Conservation (phyloP, 1,140 invertebrate species). For the Drosophila pseudoobscura region DNA sequence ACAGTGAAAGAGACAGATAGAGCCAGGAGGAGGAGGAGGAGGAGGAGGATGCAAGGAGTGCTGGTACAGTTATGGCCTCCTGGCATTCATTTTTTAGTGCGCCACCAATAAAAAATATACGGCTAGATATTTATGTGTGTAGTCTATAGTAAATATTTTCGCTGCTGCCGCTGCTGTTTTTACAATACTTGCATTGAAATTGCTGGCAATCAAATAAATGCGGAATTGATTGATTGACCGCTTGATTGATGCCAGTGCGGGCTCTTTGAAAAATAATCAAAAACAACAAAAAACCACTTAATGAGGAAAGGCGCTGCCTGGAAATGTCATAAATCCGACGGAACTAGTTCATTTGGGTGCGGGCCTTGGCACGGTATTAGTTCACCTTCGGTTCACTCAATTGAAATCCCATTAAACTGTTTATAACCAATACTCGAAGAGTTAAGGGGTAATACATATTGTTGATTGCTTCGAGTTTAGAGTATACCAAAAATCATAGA, state of each 20-base stretch:
- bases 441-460: no score
- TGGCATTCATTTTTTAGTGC: conserved; percentile 36
- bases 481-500: no score
- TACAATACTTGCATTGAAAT: conserved; percentile 39
- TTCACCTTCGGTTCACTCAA: background rate
- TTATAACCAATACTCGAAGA: no score
- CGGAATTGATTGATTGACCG: conserved; percentile 61
- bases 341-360: conserved; percentile 9
- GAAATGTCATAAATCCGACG: conserved; percentile 33
- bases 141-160: conserved; percentile 5
- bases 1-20: conserved; percentile 13
- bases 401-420: background rate
- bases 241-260: conserved; percentile 50
- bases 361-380: background rate
- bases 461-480: no score
- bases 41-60: background rate
- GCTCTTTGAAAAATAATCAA: background rate
- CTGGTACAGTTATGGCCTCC: conserved; percentile 27
- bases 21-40: background rate
- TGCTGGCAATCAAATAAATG: conserved; percentile 57
- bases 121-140: background rate
- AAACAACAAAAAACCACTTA: conserved; percentile 11
- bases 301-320: conserved; percentile 34
- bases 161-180: conserved; percentile 15
- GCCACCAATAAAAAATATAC: conserved; percentile 34